Evolutionary conservation across 2,797 vertebrate species (phyloP).

Genomic region (Enteromius viviparus): DNA sequence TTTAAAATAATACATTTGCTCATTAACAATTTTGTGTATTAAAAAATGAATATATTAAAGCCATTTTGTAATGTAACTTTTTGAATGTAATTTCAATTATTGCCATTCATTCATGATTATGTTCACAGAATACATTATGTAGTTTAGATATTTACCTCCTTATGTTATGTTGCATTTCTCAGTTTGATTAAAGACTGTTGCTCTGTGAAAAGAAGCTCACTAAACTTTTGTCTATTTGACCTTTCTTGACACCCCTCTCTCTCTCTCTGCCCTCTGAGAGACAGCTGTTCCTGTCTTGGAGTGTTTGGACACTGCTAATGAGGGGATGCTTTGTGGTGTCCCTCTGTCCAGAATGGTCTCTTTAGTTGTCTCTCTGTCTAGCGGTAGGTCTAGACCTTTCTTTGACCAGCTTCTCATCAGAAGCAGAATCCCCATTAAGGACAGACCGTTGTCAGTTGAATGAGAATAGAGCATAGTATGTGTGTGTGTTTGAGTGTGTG

Average conservation of each 20-base stretch:
- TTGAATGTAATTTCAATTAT: background rate
- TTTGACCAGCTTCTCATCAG: constrained; percentile 55
- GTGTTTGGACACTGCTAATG: constrained; percentile 63
- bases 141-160: background rate
- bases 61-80: background rate
- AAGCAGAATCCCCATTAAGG: constrained; percentile 54
- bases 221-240: constrained; percentile 56
- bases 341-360: constrained; percentile 60
- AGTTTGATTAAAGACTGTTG: constrained; percentile 5
- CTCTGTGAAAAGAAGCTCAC: constrained; percentile 43
- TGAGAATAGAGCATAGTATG: constrained; percentile 58
- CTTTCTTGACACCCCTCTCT: constrained; percentile 60
- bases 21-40: background rate
- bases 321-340: constrained; percentile 63
- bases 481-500: constrained; percentile 44
- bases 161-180: constrained; percentile 23
- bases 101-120: background rate
- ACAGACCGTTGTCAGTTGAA: constrained; percentile 48
- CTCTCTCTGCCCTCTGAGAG: constrained; percentile 45
- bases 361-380: constrained; percentile 53
- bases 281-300: constrained; percentile 63
- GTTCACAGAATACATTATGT: background rate
- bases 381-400: constrained; percentile 46
- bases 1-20: background rate
- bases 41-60: background rate